These are phyloP conservation scores for Myotis brandtii DNA, from an alignment of 2,113 vertebrate genomes.

Conservation along the genomic window DNA sequence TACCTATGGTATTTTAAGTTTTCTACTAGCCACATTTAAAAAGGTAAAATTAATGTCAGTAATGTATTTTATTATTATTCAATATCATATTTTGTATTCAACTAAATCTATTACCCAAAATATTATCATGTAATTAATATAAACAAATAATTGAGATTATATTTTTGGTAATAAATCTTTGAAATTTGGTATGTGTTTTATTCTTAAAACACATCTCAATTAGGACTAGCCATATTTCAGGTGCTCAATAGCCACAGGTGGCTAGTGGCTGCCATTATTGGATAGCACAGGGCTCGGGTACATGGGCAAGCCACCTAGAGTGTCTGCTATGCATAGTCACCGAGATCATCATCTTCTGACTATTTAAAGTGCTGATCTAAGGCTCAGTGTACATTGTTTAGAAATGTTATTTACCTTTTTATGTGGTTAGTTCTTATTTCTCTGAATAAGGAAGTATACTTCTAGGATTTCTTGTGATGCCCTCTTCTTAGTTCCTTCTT, in stretches of 20 bases:
- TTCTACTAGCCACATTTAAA: neutral
- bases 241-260: neutral
- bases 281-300: neutral
- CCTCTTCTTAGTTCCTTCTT: neutral
- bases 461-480: neutral
- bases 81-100: neutral
- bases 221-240: neutral
- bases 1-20: neutral
- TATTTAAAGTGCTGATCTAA: neutral
- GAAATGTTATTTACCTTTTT: slow-evolving; percentile 28
- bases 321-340: neutral
- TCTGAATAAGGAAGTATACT: slow-evolving; percentile 1
- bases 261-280: neutral
- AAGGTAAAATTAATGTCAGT: neutral
- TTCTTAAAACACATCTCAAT: neutral
- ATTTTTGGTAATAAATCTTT: neutral
- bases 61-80: neutral
- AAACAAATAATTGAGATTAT: neutral
- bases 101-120: neutral
- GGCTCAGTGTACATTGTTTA: neutral
- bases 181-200: neutral
- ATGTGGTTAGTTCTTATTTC: slow-evolving; percentile 2
- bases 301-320: neutral
- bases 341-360: neutral
- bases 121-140: neutral